Conservation (phyloP, 2,888 invertebrate genomes). For the Pyrgus malvae region DNA sequence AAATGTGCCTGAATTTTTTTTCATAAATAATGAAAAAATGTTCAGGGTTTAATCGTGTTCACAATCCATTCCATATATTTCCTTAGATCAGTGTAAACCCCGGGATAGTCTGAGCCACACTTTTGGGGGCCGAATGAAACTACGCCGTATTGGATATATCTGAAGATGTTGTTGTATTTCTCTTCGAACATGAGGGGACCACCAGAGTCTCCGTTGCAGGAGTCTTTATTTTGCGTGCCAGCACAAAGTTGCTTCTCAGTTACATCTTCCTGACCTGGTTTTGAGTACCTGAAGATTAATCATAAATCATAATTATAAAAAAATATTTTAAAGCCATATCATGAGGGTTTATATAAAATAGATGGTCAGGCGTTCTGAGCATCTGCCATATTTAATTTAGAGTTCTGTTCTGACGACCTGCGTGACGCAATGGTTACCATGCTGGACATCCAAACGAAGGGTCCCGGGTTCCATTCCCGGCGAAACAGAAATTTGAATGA, state of each 20-base stretch:
- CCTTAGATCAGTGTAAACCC: slow-evolving; percentile 62
- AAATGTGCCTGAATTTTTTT: no score
- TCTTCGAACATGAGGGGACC: slow-evolving; percentile 78
- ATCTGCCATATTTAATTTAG: no score
- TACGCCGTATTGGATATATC: slow-evolving; percentile 44
- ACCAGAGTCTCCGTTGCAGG: slow-evolving; percentile 85
- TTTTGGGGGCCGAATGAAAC: slow-evolving; percentile 38
- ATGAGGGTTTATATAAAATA: no score
- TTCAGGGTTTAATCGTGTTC: slow-evolving; percentile 34
- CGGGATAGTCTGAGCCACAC: slow-evolving; percentile 54
- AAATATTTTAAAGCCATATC: no score
- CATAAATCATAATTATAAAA: no score
- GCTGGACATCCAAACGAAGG: no score
- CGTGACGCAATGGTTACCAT: no score
- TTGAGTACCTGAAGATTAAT: slow-evolving; percentile 1
- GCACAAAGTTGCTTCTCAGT: slow-evolving; percentile 43
- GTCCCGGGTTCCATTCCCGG: no score
- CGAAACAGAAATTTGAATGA: no score
- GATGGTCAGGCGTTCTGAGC: no score
- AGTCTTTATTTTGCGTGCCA: slow-evolving; percentile 73
- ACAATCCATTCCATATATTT: slow-evolving; percentile 63
- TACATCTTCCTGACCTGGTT: background rate
- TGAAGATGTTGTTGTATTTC: slow-evolving; percentile 9
- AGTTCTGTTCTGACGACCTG: no score
- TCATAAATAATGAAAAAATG: no score